Percentiles rank a stretch among this genome's conserved stretches.
These are phyloP conservation scores for Morbakka virulenta DNA, from an alignment of 30 jellyfish, hydroid and myxozoan species.

Conservation along the genomic window DNA sequence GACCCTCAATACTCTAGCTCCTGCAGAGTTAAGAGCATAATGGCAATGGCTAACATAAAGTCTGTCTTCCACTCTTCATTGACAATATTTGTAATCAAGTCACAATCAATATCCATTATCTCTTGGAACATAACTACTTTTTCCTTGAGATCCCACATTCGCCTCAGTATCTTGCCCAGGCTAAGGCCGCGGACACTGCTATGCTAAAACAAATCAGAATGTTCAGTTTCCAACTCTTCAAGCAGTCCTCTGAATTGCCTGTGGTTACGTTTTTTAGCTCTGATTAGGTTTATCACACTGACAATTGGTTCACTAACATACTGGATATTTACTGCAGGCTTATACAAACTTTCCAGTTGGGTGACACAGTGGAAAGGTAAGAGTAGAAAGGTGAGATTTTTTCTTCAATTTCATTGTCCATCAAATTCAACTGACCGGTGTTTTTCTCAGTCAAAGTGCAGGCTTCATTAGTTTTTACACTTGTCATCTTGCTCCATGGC, in stretches of 20 bases:
- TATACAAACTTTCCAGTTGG: too few relatives aligned
- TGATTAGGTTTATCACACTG: neutral
- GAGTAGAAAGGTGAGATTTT: too few relatives aligned
- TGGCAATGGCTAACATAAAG: neutral
- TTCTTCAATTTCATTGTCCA: neutral
- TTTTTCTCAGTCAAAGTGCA: constrained; percentile 25
- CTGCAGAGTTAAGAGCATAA: too few relatives aligned
- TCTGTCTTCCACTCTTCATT: neutral
- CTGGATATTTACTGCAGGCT: too few relatives aligned
- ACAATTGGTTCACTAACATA: too few relatives aligned
- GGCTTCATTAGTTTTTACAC: constrained; percentile 29
- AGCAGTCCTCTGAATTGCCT: neutral
- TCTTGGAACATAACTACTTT: neutral
- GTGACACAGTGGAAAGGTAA: too few relatives aligned
- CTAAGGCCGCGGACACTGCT: neutral
- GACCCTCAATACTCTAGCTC: too few relatives aligned
- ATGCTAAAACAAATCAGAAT: neutral
- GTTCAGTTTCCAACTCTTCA: neutral
- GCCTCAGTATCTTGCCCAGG: neutral
- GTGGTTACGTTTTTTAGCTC: too few relatives aligned
- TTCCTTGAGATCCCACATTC: neutral
- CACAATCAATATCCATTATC: neutral
- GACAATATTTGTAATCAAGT: neutral
- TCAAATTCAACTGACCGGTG: neutral
- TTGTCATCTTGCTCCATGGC: neutral